phyloP scores from a whole-genome alignment of 2,797 vertebrate species.

The Tragopan temminckii region DNA sequence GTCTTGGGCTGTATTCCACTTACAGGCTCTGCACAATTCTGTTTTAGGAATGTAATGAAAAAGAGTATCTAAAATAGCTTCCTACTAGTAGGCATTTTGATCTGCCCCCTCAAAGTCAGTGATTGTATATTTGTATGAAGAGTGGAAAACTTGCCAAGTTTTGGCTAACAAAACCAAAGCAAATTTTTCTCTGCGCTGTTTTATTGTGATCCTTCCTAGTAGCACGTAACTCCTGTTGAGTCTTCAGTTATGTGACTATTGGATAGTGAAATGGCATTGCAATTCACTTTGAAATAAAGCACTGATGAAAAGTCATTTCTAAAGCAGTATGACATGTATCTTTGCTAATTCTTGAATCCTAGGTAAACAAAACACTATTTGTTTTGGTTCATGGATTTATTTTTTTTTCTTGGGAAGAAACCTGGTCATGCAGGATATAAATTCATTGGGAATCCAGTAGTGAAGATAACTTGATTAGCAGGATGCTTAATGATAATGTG shows the following conservation, averaged over 20 bases:
- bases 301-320: neutral
- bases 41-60: neutral
- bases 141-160: neutral
- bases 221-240: neutral
- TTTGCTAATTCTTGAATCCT: neutral
- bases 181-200: neutral
- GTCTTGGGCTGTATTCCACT: neutral
- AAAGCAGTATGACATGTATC: neutral
- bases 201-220: neutral
- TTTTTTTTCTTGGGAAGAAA: neutral
- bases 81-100: neutral
- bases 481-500: neutral
- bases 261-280: neutral
- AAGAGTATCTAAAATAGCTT: neutral
- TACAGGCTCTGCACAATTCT: neutral
- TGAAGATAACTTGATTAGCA: neutral
- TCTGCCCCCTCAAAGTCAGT: neutral
- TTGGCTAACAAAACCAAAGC: neutral
- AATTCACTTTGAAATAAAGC: constrained; percentile 30
- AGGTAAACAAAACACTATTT: neutral
- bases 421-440: neutral
- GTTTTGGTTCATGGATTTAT: neutral
- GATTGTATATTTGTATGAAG: neutral
- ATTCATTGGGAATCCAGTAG: neutral
- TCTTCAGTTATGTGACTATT: constrained; percentile 1